Base-by-base conservation (phyloP, 2,888 invertebrate species). In the Helobdella robusta region DNA sequence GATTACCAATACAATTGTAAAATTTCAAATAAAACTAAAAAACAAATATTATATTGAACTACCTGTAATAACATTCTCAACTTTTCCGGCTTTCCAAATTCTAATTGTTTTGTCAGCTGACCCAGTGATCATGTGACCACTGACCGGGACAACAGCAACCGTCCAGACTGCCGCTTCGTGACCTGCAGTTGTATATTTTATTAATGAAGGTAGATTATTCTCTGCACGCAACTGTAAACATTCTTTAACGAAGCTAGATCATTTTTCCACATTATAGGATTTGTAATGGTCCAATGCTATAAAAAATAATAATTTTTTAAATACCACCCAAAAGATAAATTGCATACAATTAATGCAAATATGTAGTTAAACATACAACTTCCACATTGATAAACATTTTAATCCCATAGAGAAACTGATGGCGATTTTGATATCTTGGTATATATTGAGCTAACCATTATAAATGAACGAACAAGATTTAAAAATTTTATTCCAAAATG, bases 81-180 rank as follows among this genome's bases (percentile, higher is more conserved):
- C 83, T 68, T 83, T 83, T 2, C 89, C 90, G 72, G 85, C 77
- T 54, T 76, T 84, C 93, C 93, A 95, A 32, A 91, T 79, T 72
- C 86, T 86, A 64, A 97, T 88, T 11, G 86, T 86, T 80, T 89
- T 91, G 80, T 98, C 97, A 20, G 95, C 97, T 0, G 91, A 90
- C 0, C 88, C 95, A 18, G 94, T 93, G 0, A 90, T 84, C 71
- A 87, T 84, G 34, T 76, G 70, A 2, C 77, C 79, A 6, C 75
- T 74, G 48, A 77, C 77, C 3, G 80, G 78, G 44, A 83, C 73
- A 23, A 77, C 74, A 6, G 79, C 78, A 23, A 83, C 82, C 23
- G 82, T 85, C 95, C 95, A 97, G 5, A 97, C 88, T 0, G 95
- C 90, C 18, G 88, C 87, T 70, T 76, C 73, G 72, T 84, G 83